Percentiles rank a stretch among this genome's conserved stretches.
phyloP scores from a whole-genome alignment of 2,113 vertebrate genomes.

The Sylvilagus bachmani region DNA sequence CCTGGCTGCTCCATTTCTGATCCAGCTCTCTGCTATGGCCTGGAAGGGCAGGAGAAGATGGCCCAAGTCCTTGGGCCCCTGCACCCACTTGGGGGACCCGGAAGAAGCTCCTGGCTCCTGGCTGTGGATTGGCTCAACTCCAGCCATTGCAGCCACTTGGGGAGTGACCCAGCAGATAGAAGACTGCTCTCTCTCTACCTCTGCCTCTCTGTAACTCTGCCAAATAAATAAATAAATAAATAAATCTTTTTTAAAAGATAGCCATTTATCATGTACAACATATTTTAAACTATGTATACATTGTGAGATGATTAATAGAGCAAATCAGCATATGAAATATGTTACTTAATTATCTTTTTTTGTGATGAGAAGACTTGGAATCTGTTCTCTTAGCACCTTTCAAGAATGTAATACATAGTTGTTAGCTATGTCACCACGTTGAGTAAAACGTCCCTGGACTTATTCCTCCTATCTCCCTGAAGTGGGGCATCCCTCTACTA shows the following conservation, averaged over 20 bases:
- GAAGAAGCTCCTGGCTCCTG: too few species aligned
- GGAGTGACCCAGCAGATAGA: too few species aligned
- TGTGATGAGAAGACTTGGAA: background rate
- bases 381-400: background rate
- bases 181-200: too few species aligned
- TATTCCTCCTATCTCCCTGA: background rate
- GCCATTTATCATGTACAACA: background rate
- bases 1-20: background rate
- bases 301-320: background rate
- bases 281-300: background rate
- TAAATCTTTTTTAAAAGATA: background rate
- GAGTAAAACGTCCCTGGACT: background rate
- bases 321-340: background rate
- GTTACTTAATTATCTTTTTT: background rate
- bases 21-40: too few species aligned
- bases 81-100: too few species aligned
- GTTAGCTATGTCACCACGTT: background rate
- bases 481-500: background rate
- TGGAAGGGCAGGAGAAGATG: too few species aligned
- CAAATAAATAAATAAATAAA: too few species aligned
- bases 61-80: too few species aligned
- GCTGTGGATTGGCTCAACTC: too few species aligned
- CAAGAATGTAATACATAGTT: background rate
- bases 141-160: too few species aligned
- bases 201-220: too few species aligned